Conservation (phyloP, 2,797 vertebrate species). For the Tokudaia muenninki region DNA sequence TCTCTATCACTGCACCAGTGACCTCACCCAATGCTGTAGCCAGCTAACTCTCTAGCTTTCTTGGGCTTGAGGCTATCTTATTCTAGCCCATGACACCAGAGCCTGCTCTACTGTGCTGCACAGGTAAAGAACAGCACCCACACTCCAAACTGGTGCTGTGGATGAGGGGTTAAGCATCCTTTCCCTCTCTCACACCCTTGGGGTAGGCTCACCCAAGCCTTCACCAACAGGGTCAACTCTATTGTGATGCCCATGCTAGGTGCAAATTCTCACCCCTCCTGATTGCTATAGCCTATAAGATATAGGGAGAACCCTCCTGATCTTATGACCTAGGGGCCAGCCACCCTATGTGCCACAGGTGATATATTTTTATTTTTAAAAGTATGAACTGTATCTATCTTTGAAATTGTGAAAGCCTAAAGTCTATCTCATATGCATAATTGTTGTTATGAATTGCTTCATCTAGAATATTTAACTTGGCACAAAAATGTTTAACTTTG, state of each 20-base stretch:
- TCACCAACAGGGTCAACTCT: too few species aligned
- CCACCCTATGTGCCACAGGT: not conserved
- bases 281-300: not conserved
- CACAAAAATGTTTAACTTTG: not conserved
- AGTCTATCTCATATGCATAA: not conserved
- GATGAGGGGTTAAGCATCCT: not conserved
- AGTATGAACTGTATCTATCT: not conserved
- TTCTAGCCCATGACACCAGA: not conserved
- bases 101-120: not conserved
- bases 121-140: rapidly evolving
- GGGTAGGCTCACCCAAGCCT: too few species aligned
- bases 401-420: not conserved
- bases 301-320: not conserved
- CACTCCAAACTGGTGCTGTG: not conserved
- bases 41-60: not conserved
- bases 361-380: not conserved
- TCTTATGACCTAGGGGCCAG: not conserved
- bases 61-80: not conserved
- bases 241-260: too few species aligned
- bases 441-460: not conserved
- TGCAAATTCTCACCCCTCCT: not conserved
- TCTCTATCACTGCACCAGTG: not conserved
- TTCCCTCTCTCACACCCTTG: not conserved
- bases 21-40: not conserved
- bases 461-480: not conserved